Evolutionary conservation across 1,140 invertebrate genomes (phyloP).

Genomic region (Lasioglossum albipes): DNA sequence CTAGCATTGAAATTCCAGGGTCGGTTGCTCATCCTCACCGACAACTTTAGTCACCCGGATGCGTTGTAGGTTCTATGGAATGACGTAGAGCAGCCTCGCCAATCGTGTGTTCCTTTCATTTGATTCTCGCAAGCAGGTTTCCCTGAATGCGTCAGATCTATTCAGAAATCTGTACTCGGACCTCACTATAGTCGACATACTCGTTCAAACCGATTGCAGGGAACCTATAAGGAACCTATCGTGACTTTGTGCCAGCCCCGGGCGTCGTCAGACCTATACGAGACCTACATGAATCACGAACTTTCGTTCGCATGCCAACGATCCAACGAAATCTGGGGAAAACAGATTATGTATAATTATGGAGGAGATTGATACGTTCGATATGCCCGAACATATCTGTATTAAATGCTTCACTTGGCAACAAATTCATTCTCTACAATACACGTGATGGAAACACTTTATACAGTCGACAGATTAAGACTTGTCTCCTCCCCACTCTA

Average conservation of each 20-base stretch:
- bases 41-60: conserved; percentile 1
- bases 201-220: conserved; percentile 38
- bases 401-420: too few species aligned
- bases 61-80: neutral
- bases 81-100: conserved; percentile 10
- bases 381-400: neutral
- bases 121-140: conserved; percentile 24
- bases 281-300: conserved; percentile 18
- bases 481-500: too few species aligned
- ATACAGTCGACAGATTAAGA: too few species aligned
- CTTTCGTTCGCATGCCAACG: conserved; percentile 46
- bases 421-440: too few species aligned
- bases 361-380: conserved; percentile 15
- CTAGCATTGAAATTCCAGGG: conserved; percentile 18
- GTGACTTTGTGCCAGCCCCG: conserved; percentile 41
- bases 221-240: conserved; percentile 28
- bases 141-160: conserved; percentile 29
- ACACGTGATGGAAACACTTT: too few species aligned
- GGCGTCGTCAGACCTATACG: conserved; percentile 11
- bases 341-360: conserved; percentile 24
- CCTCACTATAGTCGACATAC: conserved; percentile 16
- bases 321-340: conserved; percentile 34
- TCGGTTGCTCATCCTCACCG: conserved; percentile 14
- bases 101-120: too few species aligned
- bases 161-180: conserved; percentile 20